Conservation (phyloP, 2,888 invertebrate species). For the Beris chalybata region DNA sequence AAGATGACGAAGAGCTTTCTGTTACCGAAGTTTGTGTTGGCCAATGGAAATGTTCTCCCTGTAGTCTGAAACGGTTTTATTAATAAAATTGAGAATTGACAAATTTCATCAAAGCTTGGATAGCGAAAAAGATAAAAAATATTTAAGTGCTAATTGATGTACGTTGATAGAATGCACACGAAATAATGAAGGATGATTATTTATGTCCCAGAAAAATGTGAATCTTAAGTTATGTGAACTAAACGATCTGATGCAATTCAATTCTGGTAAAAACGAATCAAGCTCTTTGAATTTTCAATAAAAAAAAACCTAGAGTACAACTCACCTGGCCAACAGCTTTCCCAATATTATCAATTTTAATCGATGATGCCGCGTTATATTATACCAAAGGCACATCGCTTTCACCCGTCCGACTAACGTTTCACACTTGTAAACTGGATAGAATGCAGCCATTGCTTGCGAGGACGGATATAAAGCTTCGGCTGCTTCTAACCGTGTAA, state of each 20-base stretch:
- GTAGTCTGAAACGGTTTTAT: slow-evolving; percentile 44
- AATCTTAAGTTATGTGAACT: neutral
- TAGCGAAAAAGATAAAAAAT: no score
- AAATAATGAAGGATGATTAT: no score
- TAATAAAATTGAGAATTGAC: no score
- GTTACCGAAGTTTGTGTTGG: slow-evolving; percentile 52
- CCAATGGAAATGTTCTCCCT: slow-evolving; percentile 55
- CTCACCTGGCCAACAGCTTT: slow-evolving; percentile 61
- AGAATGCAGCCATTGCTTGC: slow-evolving; percentile 74
- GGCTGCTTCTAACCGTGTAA: slow-evolving; percentile 73
- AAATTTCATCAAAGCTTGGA: no score
- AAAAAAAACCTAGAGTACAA: no score
- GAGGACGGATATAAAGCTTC: slow-evolving; percentile 83
- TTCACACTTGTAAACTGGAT: slow-evolving; percentile 62
- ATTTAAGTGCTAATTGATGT: no score
- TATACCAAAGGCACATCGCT: slow-evolving; percentile 90
- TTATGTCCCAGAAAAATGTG: no score
- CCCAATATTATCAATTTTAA: slow-evolving; percentile 77
- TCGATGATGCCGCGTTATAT: slow-evolving; percentile 81
- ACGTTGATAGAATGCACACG: no score
- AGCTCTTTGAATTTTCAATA: no score
- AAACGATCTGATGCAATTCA: neutral
- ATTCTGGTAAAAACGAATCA: no score
- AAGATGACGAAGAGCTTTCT: slow-evolving; percentile 50
- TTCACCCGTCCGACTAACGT: slow-evolving; percentile 57